Base-by-base conservation (phyloP, 1,140 invertebrate genomes). In the Trachymyrmex cornetzi region DNA sequence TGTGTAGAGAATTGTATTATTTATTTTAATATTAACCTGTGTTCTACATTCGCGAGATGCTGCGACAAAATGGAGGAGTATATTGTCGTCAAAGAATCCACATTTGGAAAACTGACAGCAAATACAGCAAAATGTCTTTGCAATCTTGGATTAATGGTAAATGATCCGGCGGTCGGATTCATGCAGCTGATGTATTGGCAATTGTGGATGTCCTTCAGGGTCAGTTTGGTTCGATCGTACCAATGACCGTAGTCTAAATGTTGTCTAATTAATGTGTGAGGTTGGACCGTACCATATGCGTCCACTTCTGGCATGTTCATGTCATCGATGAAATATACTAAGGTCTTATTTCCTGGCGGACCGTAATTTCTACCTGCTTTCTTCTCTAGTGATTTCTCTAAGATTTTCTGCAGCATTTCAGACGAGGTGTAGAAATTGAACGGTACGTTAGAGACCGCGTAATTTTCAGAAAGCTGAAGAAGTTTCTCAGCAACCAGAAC, bases 261-360 rank as follows among this genome's bases (percentile, higher is more conserved):
- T 93, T 99, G 99, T 27, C 99, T 96, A 74, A 99, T 99, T 9
- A 99, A 95, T 0, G 99, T 99, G 93, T 99, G 99, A 0, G 99
- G 98, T 95, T 99, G 98, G 0, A 99, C 99, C 0, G 99, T 99
- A 16, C 98, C 99, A 92, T 99, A 99, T 66, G 96, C 94, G 95
- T 99, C 99, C 11, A 98, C 98, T 96, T 99, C 98, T 19, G 99
- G 99, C 99, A 99, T 99, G 93, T 99, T 99, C 97, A 99, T 98
- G 92, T 99, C 99, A 94, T 99, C 99, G 84, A 99, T 97, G 94
- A 99, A 99, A 94, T 99, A 99, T 85, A 99, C 97, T n/a, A 99
- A 95, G 0, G 97, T 98, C 94, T 99, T 99, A 91, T 97, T 99
- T 50, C 99, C 98, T 3, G 98, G 98, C 27, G 99, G 99, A 6